Base-by-base conservation (phyloP, 2,113 vertebrate species). In the Paradisaea rubra region DNA sequence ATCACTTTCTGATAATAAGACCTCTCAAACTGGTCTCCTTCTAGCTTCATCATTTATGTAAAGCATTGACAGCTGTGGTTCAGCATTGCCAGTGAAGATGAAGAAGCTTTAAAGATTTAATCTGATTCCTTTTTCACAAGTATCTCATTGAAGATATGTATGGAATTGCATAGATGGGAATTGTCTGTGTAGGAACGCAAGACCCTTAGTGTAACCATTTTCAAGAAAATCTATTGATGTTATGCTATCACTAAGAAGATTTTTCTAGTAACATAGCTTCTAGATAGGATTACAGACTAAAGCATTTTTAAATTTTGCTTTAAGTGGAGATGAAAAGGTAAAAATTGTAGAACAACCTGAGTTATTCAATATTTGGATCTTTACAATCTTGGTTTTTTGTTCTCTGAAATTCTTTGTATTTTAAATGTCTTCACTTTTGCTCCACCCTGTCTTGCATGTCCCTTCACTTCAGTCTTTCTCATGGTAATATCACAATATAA, bases 381-480 rank as follows among this genome's bases (percentile, higher is more conserved):
- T 89, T 56, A 28, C 11, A 70, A 5, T 13, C 5, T 33, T 45
- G 11, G 0, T 1, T 1, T 64, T 59, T 54, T 47, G 10, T 53
- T 77, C 28, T 56, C 47, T 66, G 52, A 71, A 76, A 41, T 30
- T 28, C 5, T 6, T 41, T 35, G 10, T 13, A 24, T 53, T 94
- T 74, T 54, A 14, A 49, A 18, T 41, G 21, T 28, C 11, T 54
- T 60, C 7, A 42, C 6, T 74, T 64, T 64, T 7, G n/a, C 2
- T 44, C 13, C 15, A 49, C 13, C 10, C 15, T 52, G 7, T 47
- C 22, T 57, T 74, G 14, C 14, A n/a, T 59, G n/a, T 37, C 16
- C 19, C 16, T 87, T 63, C 19, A 15, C 19, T 60, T 64, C 49
- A 57, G 5, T 63, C 11, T 45, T 93, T 73, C 28, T 64, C 11